Base-by-base conservation (phyloP, 2,797 vertebrate genomes). In the Alca torda region DNA sequence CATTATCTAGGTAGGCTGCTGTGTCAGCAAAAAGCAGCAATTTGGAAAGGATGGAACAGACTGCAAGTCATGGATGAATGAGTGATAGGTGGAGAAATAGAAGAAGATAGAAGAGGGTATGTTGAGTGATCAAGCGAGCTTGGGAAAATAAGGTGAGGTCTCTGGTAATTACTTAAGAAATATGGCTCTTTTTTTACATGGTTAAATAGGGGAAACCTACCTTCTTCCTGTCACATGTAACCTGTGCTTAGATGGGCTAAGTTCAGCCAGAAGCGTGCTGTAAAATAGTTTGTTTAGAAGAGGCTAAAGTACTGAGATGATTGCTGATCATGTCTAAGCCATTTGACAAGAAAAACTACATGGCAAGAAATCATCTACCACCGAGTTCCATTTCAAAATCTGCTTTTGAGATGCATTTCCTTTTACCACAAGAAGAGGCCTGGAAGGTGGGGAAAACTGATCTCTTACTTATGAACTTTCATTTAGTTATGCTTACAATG, bases 1-100 rank as follows among this genome's bases (percentile, higher is more conserved):
- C 87, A 94, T 97, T 96, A 96, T 91, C 87, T 94, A 87, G 85
- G 65, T 59, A 85, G 93, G 76, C 39, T 94, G 95, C 92, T 75
- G 82, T 85, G 87, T 93, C 89, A 95, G 96, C 95, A 92, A 95
- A 95, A 91, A 54, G 11, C 68, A 87, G 79, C 87, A 92, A 86
- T 87, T 95, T 95, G 92, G 94, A 94, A 91, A 89, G 92, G 81
- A 91, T 67, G 81, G 75, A 93, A 95, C 94, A 90, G 59, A 41
- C 69, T 37, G 61, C 6, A 1, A 92, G 84, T 78, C 87, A 63
- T 48, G 73, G 64, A 78, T 69, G 81, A 94, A 69, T 91, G 93
- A 97, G 82, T 94, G 96, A 96, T 84, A 74, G 74, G 80, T 82
- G 43, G 54, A 91, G 89, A 64, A 87, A 69, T 92, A 83, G 85